A percentile compares a stretch with the other conserved stretches of the same genome.
Evolutionary conservation across 2,113 vertebrate species (phyloP).

Genomic region (Castor canadensis): DNA sequence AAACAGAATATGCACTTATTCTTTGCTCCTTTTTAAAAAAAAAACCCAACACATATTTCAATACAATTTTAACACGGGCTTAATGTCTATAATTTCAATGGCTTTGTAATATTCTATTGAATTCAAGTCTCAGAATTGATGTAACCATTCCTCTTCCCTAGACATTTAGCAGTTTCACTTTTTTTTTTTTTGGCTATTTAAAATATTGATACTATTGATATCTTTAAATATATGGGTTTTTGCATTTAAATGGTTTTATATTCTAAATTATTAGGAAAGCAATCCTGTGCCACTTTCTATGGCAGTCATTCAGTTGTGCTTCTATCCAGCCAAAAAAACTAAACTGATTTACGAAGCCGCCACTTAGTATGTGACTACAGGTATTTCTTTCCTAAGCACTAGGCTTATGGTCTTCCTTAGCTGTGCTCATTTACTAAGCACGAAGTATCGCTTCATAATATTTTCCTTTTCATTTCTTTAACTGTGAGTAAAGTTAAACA

Average conservation of each 20-base stretch:
- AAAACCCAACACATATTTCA: neutral
- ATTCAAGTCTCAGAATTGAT: slow-evolving; percentile 14
- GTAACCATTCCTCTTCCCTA: neutral
- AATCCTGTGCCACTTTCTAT: neutral
- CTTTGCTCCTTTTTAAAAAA: no score
- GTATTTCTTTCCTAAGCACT: neutral
- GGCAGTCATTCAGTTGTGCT: neutral
- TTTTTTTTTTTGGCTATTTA: neutral
- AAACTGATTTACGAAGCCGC: neutral
- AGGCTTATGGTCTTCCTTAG: neutral
- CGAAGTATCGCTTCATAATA: neutral
- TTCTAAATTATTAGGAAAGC: neutral
- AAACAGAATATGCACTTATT: no score
- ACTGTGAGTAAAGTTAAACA: slow-evolving; percentile 10
- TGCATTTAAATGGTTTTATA: slow-evolving; percentile 1
- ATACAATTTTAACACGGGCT: neutral
- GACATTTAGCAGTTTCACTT: neutral
- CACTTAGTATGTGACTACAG: neutral
- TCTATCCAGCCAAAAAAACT: neutral
- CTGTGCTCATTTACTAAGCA: neutral
- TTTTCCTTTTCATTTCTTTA: slow-evolving; percentile 15
- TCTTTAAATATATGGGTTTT: neutral
- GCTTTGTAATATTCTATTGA: slow-evolving; percentile 22
- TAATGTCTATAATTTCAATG: slow-evolving; percentile 14
- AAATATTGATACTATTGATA: neutral